Evolutionary conservation across 2,888 invertebrate species (phyloP).

Genomic region (Hecatera dysodea): DNA sequence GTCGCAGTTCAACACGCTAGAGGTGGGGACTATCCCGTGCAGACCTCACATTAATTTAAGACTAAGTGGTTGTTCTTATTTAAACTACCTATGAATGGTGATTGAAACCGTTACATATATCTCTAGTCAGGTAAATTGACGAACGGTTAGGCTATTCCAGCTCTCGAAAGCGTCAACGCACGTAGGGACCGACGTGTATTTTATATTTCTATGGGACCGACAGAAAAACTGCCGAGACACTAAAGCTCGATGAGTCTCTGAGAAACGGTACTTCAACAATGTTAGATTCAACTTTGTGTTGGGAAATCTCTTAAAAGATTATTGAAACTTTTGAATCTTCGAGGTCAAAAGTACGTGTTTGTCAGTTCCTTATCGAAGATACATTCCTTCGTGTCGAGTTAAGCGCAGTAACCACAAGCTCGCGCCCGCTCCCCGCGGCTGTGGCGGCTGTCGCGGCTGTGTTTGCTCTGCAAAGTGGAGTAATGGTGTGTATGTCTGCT

Average conservation of each 20-base stretch:
- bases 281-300: background rate
- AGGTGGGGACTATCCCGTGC: too few relatives aligned
- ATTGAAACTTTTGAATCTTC: background rate
- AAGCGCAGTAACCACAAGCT: background rate
- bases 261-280: background rate
- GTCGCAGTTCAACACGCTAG: too few relatives aligned
- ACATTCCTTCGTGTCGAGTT: background rate
- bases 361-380: background rate
- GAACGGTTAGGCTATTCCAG: background rate
- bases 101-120: background rate
- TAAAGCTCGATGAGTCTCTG: background rate
- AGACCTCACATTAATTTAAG: too few relatives aligned
- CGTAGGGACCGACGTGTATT: too few relatives aligned
- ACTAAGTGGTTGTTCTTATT: background rate
- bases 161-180: background rate
- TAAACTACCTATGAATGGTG: too few relatives aligned
- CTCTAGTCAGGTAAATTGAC: background rate
- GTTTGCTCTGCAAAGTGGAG: slow-evolving; percentile 71
- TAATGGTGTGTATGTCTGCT: slow-evolving; percentile 65
- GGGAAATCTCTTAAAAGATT: too few relatives aligned
- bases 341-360: background rate
- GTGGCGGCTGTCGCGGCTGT: slow-evolving; percentile 41
- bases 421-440: background rate
- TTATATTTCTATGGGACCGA: too few relatives aligned
- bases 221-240: background rate